Percentiles rank a stretch among this genome's conserved stretches.
Evolutionary conservation across 2,888 invertebrate species (phyloP).

Genomic region (Clivina fossor): DNA sequence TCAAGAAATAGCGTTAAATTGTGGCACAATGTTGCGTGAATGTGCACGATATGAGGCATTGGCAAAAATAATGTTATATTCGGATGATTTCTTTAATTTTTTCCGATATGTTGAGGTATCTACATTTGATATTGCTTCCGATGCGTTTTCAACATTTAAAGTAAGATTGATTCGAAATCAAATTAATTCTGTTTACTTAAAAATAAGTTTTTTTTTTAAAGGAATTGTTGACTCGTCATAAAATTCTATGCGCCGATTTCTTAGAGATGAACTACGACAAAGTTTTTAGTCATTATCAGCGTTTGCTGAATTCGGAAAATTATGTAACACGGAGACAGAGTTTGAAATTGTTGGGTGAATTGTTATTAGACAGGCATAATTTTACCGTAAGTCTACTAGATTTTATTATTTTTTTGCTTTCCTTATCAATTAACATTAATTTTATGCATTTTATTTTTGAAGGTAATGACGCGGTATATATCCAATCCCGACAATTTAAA

Average conservation of each 20-base stretch:
- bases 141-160: slow-evolving; percentile 99
- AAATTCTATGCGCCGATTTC: slow-evolving; percentile 96
- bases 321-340: slow-evolving; percentile 99
- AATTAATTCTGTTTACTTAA: slow-evolving; percentile 1
- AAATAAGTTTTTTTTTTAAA: no score
- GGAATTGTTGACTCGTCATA: slow-evolving; percentile 93
- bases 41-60: slow-evolving; percentile 97
- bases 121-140: slow-evolving; percentile 99
- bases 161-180: no score
- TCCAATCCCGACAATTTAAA: slow-evolving; percentile 99
- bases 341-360: slow-evolving; percentile 94
- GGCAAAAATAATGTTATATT: slow-evolving; percentile 97
- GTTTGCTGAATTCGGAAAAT: slow-evolving; percentile 97
- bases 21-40: slow-evolving; percentile 98
- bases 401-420: slow-evolving; percentile 1
- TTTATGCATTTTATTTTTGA: slow-evolving; percentile 42
- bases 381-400: slow-evolving; percentile 75
- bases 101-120: slow-evolving; percentile 99
- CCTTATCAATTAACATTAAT: no score
- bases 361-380: slow-evolving; percentile 97
- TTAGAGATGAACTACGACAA: slow-evolving; percentile 98
- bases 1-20: slow-evolving; percentile 98
- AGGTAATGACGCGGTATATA: slow-evolving; percentile 96
- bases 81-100: slow-evolving; percentile 99
- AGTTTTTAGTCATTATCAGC: slow-evolving; percentile 96